phyloP scores from a whole-genome alignment of 2,113 vertebrate species.

The Promerops cafer region DNA sequence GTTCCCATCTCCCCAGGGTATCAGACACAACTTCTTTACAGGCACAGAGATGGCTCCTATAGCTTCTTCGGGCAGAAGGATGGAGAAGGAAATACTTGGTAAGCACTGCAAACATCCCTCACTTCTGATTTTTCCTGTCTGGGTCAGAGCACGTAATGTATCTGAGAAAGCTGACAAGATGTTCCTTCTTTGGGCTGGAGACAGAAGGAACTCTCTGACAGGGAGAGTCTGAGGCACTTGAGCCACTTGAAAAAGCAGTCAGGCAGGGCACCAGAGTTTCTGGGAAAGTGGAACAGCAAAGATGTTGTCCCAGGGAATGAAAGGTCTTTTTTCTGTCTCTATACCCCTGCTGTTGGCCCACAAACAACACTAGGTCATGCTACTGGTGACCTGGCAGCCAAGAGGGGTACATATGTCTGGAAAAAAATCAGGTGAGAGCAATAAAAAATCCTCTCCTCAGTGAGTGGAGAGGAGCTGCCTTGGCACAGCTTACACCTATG shows the following conservation, averaged over 20 bases:
- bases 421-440: background rate
- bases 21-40: constrained; percentile 81
- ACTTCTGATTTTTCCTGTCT: background rate
- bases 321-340: background rate
- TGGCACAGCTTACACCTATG: background rate
- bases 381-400: background rate
- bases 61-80: constrained; percentile 81
- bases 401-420: background rate
- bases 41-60: constrained; percentile 82
- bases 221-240: background rate
- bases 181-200: background rate
- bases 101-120: background rate
- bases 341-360: background rate
- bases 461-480: background rate
- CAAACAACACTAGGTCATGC: background rate
- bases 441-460: background rate
- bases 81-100: constrained; percentile 84
- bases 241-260: background rate
- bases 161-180: constrained; percentile 72
- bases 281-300: background rate
- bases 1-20: constrained; percentile 69
- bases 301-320: background rate
- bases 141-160: background rate
- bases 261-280: background rate
- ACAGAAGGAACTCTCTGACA: background rate